These are phyloP conservation scores for Neodontobutis hainanensis DNA, from an alignment of 2,113 vertebrate species.

Conservation along the genomic window DNA sequence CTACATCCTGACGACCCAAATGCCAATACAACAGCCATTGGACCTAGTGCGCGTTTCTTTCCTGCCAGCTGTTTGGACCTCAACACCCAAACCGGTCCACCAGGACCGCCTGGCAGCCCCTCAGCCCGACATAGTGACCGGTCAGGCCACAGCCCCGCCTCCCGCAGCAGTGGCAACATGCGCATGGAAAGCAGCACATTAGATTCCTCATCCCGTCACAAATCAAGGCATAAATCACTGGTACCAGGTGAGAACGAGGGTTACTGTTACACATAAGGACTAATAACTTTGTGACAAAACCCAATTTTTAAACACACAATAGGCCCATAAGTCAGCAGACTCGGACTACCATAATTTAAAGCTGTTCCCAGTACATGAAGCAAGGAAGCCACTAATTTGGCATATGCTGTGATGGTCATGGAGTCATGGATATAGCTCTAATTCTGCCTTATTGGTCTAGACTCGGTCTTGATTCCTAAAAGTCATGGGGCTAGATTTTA, in stretches of 20 bases:
- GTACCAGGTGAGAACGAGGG: slow-evolving; percentile 54
- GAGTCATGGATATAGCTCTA: too few relatives aligned
- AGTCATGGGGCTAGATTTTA: too few relatives aligned
- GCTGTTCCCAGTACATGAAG: too few relatives aligned
- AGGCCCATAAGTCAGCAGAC: too few relatives aligned
- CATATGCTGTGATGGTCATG: too few relatives aligned
- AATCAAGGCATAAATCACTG: slow-evolving; percentile 73
- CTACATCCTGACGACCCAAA: slow-evolving; percentile 85
- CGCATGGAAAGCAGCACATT: slow-evolving; percentile 92
- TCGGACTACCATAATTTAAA: too few relatives aligned
- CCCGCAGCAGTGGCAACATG: slow-evolving; percentile 81
- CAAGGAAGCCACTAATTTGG: too few relatives aligned
- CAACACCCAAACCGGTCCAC: slow-evolving; percentile 78
- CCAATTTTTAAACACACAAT: too few relatives aligned
- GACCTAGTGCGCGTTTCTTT: slow-evolving; percentile 87
- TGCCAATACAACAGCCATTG: slow-evolving; percentile 50
- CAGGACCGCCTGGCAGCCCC: slow-evolving; percentile 72
- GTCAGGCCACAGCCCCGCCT: slow-evolving; percentile 87
- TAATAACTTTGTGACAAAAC: too few relatives aligned
- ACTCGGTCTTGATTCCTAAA: too few relatives aligned
- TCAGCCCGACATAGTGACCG: slow-evolving; percentile 71
- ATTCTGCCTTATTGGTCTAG: too few relatives aligned
- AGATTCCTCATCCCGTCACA: slow-evolving; percentile 89
- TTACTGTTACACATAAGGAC: too few relatives aligned
- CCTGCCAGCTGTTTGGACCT: slow-evolving; percentile 95